Percentiles rank a stretch among this genome's conserved stretches.
phyloP scores from a whole-genome alignment of 2,113 vertebrate genomes.

The Hystrix cristata region DNA sequence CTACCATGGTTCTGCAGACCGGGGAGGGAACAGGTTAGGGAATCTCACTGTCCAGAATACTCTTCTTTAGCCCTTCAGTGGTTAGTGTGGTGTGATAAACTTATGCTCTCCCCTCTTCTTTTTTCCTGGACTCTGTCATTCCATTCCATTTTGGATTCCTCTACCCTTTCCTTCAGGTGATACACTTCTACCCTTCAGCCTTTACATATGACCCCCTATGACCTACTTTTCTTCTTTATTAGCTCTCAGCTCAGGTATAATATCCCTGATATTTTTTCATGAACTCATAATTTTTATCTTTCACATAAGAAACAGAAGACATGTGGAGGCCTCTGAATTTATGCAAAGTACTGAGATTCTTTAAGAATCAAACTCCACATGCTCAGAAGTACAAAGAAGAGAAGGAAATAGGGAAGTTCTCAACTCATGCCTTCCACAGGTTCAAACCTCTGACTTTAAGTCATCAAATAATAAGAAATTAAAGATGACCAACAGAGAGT shows the following conservation, averaged over 20 bases:
- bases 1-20: background rate
- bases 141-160: background rate
- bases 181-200: background rate
- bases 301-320: background rate
- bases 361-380: background rate
- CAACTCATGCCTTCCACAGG: background rate
- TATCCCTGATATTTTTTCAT: background rate
- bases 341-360: background rate
- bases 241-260: background rate
- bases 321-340: background rate
- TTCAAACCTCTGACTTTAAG: background rate
- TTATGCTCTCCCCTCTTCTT: background rate
- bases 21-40: background rate
- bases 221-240: background rate
- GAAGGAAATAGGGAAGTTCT: background rate
- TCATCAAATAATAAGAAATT: conserved; percentile 21
- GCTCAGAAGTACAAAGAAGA: background rate
- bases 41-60: background rate
- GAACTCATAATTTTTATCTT: conserved; percentile 41
- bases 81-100: background rate
- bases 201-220: background rate
- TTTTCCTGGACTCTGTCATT: background rate
- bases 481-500: background rate
- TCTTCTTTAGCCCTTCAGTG: background rate
- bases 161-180: background rate